A percentile compares a stretch with the other conserved stretches of the same genome.
Evolutionary conservation across 2,888 invertebrate species (phyloP).

Genomic region (Troides aeacus): DNA sequence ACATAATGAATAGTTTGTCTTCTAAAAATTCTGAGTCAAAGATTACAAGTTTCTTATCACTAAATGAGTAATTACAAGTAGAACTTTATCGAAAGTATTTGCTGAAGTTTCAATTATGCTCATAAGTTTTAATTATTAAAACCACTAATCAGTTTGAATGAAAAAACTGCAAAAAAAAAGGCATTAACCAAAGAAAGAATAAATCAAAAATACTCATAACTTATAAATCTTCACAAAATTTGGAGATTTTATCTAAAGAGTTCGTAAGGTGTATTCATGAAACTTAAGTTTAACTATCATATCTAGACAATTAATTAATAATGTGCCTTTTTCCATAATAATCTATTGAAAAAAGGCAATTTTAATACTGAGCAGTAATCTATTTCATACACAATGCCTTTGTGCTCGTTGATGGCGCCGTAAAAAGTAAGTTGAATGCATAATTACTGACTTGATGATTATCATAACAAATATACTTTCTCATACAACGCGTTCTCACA

Average conservation of each 20-base stretch:
- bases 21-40: too few species aligned
- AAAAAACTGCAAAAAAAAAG: not conserved
- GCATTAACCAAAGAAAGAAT: not conserved
- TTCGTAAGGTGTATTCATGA: too few species aligned
- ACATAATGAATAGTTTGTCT: too few species aligned
- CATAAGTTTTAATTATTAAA: not conserved
- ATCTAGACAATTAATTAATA: too few species aligned
- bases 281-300: too few species aligned
- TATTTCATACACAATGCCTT: conserved; percentile 43
- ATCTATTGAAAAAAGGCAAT: not conserved
- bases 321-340: too few species aligned
- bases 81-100: too few species aligned
- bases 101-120: not conserved
- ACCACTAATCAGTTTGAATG: not conserved
- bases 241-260: too few species aligned
- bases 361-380: not conserved
- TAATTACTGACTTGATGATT: conserved; percentile 57
- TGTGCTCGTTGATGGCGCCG: conserved; percentile 46
- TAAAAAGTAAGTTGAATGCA: conserved; percentile 67
- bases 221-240: too few species aligned
- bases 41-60: too few species aligned
- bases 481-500: conserved; percentile 66
- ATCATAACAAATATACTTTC: conserved; percentile 66
- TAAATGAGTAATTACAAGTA: too few species aligned
- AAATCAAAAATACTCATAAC: too few species aligned